Base-by-base conservation (phyloP, 2,888 invertebrate genomes). In the Agapetus fuscipes region DNA sequence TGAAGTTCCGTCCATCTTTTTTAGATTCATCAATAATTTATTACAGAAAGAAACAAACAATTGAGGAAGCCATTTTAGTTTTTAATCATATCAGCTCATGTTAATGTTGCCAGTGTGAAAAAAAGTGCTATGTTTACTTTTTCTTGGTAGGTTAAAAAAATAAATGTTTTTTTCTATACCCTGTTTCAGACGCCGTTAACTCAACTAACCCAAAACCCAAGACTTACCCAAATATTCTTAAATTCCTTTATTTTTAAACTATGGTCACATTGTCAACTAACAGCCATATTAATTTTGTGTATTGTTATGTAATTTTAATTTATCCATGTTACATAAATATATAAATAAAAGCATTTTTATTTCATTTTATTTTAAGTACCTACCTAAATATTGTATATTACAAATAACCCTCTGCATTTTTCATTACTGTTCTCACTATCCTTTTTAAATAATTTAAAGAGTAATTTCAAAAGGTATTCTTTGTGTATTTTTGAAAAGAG, bases 181-280 rank as follows among this genome's bases (percentile, higher is more conserved):
- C 46, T 49, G 59, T 66, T 56, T 58, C 66, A 66, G 66, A 63
- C 64, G 66, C 61, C 66, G 66, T 56, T 66, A 63, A 56, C 37
- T 36, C 28, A 33, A 41, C 35, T 31, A 30, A 34, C 41, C 36
- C 20, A 4, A 9, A 20, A 37, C 31, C 27, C 39, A 45, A 48
- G 44, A 45, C 34, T 41, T 44, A 43, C 41, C 36, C 29, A 17
- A 11, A 28, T 30, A 33, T n/a, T n/a, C n/a, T n/a, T n/a, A n/a
- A n/a, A n/a, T n/a, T n/a, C n/a, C n/a, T n/a, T n/a, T n/a, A n/a
- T n/a, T n/a, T n/a, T n/a, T n/a, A n/a, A n/a, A n/a, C n/a, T n/a
- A n/a, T n/a, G n/a, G n/a, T n/a, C n/a, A n/a, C n/a, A n/a, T n/a
- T n/a, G n/a, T n/a, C n/a, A n/a, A n/a, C n/a, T n/a, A n/a, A n/a